Base-by-base conservation (phyloP, 2,888 invertebrate species). In the Idaea aversata region DNA sequence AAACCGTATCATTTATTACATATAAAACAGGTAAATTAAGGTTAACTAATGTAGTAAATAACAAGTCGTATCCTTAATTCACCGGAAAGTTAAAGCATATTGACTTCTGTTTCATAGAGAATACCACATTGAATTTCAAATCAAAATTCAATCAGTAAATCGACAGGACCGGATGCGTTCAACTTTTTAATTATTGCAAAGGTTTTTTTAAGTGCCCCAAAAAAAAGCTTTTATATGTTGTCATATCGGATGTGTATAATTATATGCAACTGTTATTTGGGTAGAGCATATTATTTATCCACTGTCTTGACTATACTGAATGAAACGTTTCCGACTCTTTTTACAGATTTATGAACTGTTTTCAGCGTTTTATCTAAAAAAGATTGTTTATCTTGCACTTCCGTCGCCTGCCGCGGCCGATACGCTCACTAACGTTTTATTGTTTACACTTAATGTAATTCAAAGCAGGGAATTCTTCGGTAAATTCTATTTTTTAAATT, bases 381-480 rank as follows among this genome's bases (percentile, higher is more conserved):
- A 91, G 89, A 91, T 90, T 91, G 92, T 92, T 93, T 92, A 91
- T 91, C 91, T 90, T 82, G 80, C 76, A 86, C 90, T 91, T 93
- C 92, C 93, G 92, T 91, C 91, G 91, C 88, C 86, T 87, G 88
- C 83, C 86, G 84, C 86, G 75, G 81, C 84, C 88, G 91, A 92
- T 91, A 91, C 91, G 91, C 90, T 86, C 87, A 81, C 90, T 89
- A 87, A 82, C 87, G 85, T 86, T 90, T 90, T 89, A 91, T 91
- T 91, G 91, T 92, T 91, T 91, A 91, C 92, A 90, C 90, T 90
- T 91, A 92, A 92, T 92, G 89, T 90, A 90, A 93, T 92, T 93
- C 92, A 88, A 91, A 88, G 90, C 92, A 91, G 88, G 91, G 90
- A 91, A 91, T 91, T 91, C 91, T 85, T 88, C 79, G 80, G 88